Evolutionary conservation across 1,140 invertebrate species (phyloP), one percentile per base, ranked within the genome.

Genomic region (Ruditapes philippinarum): DNA sequence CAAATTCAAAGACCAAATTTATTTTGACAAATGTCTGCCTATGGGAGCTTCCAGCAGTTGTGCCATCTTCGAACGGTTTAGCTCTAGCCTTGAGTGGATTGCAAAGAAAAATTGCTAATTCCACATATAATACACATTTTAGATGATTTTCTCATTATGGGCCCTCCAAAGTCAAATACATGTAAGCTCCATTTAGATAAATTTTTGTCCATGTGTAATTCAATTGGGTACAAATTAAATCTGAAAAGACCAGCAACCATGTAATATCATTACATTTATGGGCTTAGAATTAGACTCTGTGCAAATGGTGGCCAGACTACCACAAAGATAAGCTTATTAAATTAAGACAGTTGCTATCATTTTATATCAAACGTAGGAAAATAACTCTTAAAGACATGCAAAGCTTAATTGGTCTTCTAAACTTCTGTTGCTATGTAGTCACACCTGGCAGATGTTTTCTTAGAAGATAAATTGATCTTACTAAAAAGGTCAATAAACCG

Each of bases 91-190:
- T 1, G 1, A 83, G 14, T 45, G 42, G 33, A 70, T 70, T 1
- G 33, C 80, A 31, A 38, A 40, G 11, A 38, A 28, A 7, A 68
- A 7, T 33, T 83, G n/a, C 5, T n/a, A 4, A 83, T 83, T 28
- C 17, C 0, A 7, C 19, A 25, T 28, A 65, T 83, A 28, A 25
- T 82, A 36, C 80, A 83, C 33, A 83, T 83, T 68, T 28, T 83
- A 1, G 80, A 83, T 68, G 80, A 82, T 80, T 80, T 80, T 25
- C n/a, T 80, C 49, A 57, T 57, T 0, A 3, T 80, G 33, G 78
- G 54, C 0, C 80, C 80, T 31, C 11, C 57, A 22, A 12, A 40
- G n/a, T 83, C 17, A 19, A 12, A 42, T 31, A 7, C 22, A 11
- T 83, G 80, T 49, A 31, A 65, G n/a, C 11, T 22, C 12, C 19